Conservation (phyloP, 2,888 invertebrate species). For the Choreutis nemorana region DNA sequence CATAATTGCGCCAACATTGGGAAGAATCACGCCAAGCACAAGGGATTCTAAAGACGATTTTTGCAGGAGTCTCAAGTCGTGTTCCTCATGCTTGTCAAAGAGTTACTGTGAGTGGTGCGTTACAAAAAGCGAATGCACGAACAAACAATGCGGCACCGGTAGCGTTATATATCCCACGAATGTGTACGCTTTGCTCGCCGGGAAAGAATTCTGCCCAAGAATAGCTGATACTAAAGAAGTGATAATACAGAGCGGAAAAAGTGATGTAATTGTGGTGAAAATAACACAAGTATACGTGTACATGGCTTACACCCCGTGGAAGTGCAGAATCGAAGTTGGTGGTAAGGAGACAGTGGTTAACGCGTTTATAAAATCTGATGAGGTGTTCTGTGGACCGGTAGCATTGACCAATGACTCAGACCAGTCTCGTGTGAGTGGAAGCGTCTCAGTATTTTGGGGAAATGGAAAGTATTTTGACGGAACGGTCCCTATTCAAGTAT, state of each 20-base stretch:
- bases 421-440: constrained; percentile 24
- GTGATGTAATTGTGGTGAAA: constrained; percentile 27
- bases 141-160: constrained; percentile 41
- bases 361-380: constrained; percentile 29
- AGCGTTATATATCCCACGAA: constrained; percentile 39
- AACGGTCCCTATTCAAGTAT: constrained; percentile 27
- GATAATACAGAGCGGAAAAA: constrained; percentile 29
- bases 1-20: no score
- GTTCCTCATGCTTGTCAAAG: constrained; percentile 29
- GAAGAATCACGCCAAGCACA: no score
- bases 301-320: constrained; percentile 50
- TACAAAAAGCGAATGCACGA: constrained; percentile 41
- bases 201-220: constrained; percentile 38
- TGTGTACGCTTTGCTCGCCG: constrained; percentile 33
- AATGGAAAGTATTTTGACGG: constrained; percentile 39
- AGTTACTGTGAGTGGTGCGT: constrained; percentile 42
- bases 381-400: constrained; percentile 32
- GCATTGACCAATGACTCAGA: constrained; percentile 28
- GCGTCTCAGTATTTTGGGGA: constrained; percentile 37
- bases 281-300: constrained; percentile 45
- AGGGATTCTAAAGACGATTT: constrained; percentile 14
- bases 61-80: constrained; percentile 23
- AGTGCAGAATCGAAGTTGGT: constrained; percentile 28
- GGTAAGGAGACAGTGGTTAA: constrained; percentile 20
- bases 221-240: constrained; percentile 23